Evolutionary conservation across 1,140 invertebrate species (phyloP).

Genomic region (Drosophila triauraria): DNA sequence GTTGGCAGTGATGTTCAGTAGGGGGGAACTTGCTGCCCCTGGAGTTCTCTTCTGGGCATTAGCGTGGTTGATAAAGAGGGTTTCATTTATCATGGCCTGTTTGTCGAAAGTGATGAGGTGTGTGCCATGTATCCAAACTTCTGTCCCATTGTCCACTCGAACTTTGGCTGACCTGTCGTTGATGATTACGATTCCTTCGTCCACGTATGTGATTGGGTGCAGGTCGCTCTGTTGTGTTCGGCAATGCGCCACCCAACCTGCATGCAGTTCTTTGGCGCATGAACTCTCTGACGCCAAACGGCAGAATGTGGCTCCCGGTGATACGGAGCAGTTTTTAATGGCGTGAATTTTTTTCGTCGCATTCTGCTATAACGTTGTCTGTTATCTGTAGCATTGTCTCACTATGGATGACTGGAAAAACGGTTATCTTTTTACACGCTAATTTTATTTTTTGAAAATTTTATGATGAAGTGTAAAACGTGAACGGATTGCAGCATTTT

Average conservation of each 20-base stretch:
- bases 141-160: slow-evolving; percentile 26
- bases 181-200: background rate
- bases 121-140: slow-evolving; percentile 18
- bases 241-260: no score
- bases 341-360: slow-evolving; percentile 23
- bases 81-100: slow-evolving; percentile 22
- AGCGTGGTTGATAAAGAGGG: no score
- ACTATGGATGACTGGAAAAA: background rate
- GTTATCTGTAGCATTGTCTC: background rate
- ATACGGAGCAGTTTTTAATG: no score
- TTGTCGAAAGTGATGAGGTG: slow-evolving; percentile 22
- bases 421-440: background rate
- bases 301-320: no score
- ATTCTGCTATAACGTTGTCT: background rate
- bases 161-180: slow-evolving; percentile 24
- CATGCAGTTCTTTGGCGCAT: no score
- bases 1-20: slow-evolving; percentile 6
- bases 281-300: no score
- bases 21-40: background rate
- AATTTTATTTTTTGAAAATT: slow-evolving; percentile 3
- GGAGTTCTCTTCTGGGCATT: no score
- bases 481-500: background rate
- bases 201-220: background rate
- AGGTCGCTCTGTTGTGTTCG: no score
- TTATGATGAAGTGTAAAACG: slow-evolving; percentile 1